Evolutionary conservation across 1,140 invertebrate species (phyloP).

Genomic region (Laupala kohalensis): DNA sequence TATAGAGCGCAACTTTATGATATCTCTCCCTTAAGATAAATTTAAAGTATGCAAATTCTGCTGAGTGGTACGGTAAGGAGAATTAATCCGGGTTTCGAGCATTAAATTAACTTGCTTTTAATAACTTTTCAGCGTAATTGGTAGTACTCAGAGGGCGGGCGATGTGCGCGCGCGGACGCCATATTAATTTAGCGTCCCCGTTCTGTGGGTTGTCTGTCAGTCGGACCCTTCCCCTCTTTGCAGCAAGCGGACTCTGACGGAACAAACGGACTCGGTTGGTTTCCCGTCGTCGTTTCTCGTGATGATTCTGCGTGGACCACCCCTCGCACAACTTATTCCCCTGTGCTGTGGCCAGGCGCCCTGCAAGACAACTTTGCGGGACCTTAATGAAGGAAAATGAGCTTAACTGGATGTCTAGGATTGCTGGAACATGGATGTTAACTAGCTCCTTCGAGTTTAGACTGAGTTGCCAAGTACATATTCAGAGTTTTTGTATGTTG

Average conservation of each 20-base stretch:
- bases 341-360: background rate
- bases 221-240: background rate
- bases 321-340: background rate
- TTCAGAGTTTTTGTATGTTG: too few species aligned
- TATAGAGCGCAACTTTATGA: background rate
- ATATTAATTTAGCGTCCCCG: background rate
- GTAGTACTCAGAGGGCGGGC: background rate
- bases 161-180: background rate
- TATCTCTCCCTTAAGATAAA: constrained; percentile 3
- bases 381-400: background rate
- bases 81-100: constrained; percentile 8
- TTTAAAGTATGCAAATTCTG: constrained; percentile 15
- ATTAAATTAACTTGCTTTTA: constrained; percentile 13
- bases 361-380: background rate
- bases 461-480: too few species aligned
- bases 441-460: too few species aligned
- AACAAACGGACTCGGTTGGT: background rate
- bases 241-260: background rate
- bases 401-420: background rate
- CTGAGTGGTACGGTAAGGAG: constrained; percentile 3
- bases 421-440: background rate
- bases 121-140: constrained; percentile 10
- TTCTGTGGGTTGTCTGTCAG: background rate
- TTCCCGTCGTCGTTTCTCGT: background rate
- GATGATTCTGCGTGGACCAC: background rate